Conservation (phyloP, 2,888 invertebrate species). For the Temnothorax ravouxi region DNA sequence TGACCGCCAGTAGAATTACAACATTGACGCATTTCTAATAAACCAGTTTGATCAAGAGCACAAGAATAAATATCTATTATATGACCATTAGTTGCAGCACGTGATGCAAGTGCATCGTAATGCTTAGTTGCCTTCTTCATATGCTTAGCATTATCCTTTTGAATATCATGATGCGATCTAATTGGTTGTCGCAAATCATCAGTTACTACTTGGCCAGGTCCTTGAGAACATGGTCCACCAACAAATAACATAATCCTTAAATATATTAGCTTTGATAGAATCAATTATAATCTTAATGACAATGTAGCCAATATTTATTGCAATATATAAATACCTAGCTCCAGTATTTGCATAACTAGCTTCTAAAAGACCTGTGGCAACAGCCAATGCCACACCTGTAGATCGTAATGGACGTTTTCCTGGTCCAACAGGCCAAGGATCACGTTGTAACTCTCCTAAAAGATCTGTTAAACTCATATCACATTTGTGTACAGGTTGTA, state of each 20-base stretch:
- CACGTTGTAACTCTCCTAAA: slow-evolving; percentile 94
- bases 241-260: slow-evolving; percentile 96
- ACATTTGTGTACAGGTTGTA: slow-evolving; percentile 98
- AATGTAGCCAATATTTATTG: background rate
- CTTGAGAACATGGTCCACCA: slow-evolving; percentile 99
- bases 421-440: slow-evolving; percentile 97
- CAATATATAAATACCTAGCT: slow-evolving; percentile 88
- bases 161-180: slow-evolving; percentile 99
- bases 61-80: slow-evolving; percentile 99
- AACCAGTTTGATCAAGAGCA: slow-evolving; percentile 99
- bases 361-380: slow-evolving; percentile 98
- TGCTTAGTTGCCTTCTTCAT: slow-evolving; percentile 99
- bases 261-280: slow-evolving; percentile 27
- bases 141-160: slow-evolving; percentile 98
- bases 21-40: slow-evolving; percentile 99
- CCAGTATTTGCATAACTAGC: slow-evolving; percentile 99
- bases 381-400: slow-evolving; percentile 98
- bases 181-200: slow-evolving; percentile 99
- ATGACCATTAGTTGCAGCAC: slow-evolving; percentile 98
- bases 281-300: background rate
- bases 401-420: slow-evolving; percentile 97
- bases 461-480: slow-evolving; percentile 98
- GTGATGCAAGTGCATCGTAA: slow-evolving; percentile 96
- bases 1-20: slow-evolving; percentile 99
- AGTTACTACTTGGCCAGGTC: slow-evolving; percentile 98